phyloP scores from a whole-genome alignment of 2,797 vertebrate species.

The Tympanoctomys barrerae region DNA sequence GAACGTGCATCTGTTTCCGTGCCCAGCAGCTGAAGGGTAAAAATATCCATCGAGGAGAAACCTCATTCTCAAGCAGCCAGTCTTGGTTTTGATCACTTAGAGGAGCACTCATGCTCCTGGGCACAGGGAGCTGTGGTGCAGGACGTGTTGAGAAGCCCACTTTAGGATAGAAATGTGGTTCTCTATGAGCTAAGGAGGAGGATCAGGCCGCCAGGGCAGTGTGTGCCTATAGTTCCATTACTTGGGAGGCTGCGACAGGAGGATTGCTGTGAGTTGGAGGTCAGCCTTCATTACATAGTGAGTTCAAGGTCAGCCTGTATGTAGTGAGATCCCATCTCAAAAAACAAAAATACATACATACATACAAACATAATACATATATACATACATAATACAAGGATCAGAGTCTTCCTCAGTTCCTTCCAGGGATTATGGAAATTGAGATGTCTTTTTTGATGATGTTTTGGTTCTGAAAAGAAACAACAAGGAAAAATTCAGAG shows the following conservation, averaged over 20 bases:
- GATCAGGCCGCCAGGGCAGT: neutral
- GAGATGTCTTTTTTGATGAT: neutral
- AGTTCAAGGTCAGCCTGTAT: neutral
- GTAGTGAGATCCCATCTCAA: neutral
- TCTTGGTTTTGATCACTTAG: neutral
- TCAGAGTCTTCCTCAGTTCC: neutral
- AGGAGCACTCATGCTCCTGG: neutral
- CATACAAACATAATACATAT: too few species aligned
- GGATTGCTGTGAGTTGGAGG: neutral
- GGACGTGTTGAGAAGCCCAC: neutral
- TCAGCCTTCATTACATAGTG: neutral
- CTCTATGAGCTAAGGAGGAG: neutral
- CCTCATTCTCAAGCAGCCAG: neutral
- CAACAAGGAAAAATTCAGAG: neutral
- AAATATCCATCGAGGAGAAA: neutral
- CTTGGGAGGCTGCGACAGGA: neutral
- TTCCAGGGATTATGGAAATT: neutral
- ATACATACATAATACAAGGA: neutral
- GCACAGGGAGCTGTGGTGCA: accelerated
- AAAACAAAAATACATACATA: neutral
- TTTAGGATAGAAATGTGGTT: too few species aligned
- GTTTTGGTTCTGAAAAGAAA: conserved; percentile 25
- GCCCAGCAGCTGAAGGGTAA: conserved; percentile 41
- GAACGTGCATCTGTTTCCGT: neutral
- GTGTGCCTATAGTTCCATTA: neutral